These are phyloP conservation scores for Agrochola circellaris DNA, from an alignment of 2,888 invertebrate species.

Conservation along the genomic window DNA sequence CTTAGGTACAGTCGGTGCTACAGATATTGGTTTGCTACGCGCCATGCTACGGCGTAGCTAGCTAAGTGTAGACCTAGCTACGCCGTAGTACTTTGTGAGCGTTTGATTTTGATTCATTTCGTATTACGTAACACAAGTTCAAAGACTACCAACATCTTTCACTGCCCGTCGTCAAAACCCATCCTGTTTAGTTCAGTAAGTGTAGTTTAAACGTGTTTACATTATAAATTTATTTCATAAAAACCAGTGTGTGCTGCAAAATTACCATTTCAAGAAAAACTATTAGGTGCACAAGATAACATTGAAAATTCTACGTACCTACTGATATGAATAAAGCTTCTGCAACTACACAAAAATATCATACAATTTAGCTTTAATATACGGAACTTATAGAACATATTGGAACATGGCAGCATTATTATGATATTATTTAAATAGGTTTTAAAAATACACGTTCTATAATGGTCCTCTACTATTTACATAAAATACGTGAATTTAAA, in stretches of 20 bases:
- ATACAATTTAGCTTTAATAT: slow-evolving; percentile 38
- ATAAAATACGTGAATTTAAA: slow-evolving; percentile 30
- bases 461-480: slow-evolving; percentile 74
- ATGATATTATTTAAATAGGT: slow-evolving; percentile 43
- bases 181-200: not conserved
- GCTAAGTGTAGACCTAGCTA: not conserved
- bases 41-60: slow-evolving; percentile 15
- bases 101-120: no score
- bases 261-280: slow-evolving; percentile 5
- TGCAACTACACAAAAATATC: slow-evolving; percentile 46
- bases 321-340: slow-evolving; percentile 66
- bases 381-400: slow-evolving; percentile 15
- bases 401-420: slow-evolving; percentile 19
- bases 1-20: not conserved
- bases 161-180: slow-evolving; percentile 7
- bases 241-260: slow-evolving; percentile 17
- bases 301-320: slow-evolving; percentile 43
- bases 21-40: not conserved
- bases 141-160: not conserved
- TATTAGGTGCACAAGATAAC: slow-evolving; percentile 24
- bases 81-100: not conserved
- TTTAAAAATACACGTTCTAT: slow-evolving; percentile 57
- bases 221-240: not conserved
- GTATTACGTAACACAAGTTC: not conserved
- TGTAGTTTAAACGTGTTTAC: slow-evolving; percentile 6